phyloP scores from a whole-genome alignment of 2,888 invertebrate genomes.

The Scaptomyza polygonia region DNA sequence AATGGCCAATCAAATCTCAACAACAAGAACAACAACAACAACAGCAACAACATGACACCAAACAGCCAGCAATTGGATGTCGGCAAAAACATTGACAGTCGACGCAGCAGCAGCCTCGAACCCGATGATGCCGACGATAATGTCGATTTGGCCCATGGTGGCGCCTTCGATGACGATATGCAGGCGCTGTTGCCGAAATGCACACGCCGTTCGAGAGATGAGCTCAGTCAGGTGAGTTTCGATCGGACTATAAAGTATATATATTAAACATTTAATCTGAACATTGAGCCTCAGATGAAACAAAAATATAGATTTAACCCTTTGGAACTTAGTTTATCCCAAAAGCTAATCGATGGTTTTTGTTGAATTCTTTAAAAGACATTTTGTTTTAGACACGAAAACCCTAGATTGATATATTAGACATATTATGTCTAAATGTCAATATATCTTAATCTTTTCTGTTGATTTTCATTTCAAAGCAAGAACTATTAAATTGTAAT shows the following conservation, averaged over 20 bases:
- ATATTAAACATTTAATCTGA: too few relatives aligned
- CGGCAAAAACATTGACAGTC: slow-evolving; percentile 41
- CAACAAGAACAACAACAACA: slow-evolving; percentile 20
- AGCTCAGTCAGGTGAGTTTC: slow-evolving; percentile 84
- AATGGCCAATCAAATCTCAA: slow-evolving; percentile 68
- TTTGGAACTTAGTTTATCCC: neutral
- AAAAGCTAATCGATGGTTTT: too few relatives aligned
- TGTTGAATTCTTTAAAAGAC: too few relatives aligned
- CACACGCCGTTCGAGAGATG: slow-evolving; percentile 83
- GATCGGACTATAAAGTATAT: too few relatives aligned
- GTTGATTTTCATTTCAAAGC: too few relatives aligned
- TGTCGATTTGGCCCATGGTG: slow-evolving; percentile 79
- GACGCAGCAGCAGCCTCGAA: slow-evolving; percentile 64
- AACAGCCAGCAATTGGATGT: slow-evolving; percentile 44
- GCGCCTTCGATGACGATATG: slow-evolving; percentile 84
- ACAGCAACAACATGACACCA: slow-evolving; percentile 46
- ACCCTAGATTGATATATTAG: too few relatives aligned
- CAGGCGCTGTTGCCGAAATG: slow-evolving; percentile 83
- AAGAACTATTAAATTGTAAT: too few relatives aligned
- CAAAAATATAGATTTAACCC: too few relatives aligned
- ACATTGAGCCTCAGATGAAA: too few relatives aligned
- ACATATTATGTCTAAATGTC: too few relatives aligned
- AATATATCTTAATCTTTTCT: too few relatives aligned
- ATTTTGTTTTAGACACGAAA: too few relatives aligned
- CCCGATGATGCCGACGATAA: slow-evolving; percentile 60